Conservation (phyloP, 2,888 invertebrate species). For the Crossocerus cetratus region DNA sequence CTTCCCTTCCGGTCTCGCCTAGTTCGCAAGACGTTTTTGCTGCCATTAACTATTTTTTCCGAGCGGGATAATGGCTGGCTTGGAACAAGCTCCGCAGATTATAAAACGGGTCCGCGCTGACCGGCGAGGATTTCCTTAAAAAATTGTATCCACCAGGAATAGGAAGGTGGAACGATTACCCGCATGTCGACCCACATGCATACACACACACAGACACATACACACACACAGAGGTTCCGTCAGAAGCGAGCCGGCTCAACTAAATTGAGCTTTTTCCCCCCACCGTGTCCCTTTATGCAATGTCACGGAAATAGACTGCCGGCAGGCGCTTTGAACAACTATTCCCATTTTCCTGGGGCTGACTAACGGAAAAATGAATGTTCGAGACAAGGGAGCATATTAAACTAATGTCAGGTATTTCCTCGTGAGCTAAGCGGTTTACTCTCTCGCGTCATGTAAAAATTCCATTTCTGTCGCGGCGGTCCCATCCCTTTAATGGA, state of each 20-base stretch:
- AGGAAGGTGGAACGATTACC: constrained; percentile 48
- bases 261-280: constrained; percentile 49
- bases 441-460: background rate
- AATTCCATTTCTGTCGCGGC: background rate
- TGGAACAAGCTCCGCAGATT: constrained; percentile 38
- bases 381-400: constrained; percentile 25
- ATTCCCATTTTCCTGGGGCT: constrained; percentile 31
- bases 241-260: constrained; percentile 25
- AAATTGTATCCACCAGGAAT: constrained; percentile 41
- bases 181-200: constrained; percentile 35
- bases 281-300: constrained; percentile 24
- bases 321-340: constrained; percentile 39
- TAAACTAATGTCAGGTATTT: constrained; percentile 33
- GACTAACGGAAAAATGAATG: constrained; percentile 17
- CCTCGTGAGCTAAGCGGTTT: constrained; percentile 10
- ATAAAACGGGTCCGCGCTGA: constrained; percentile 27
- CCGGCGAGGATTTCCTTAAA: constrained; percentile 39
- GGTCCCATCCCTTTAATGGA: too few species aligned
- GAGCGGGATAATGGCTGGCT: constrained; percentile 28
- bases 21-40: constrained; percentile 34
- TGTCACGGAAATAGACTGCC: constrained; percentile 36
- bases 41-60: constrained; percentile 46
- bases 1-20: constrained; percentile 20
- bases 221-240: constrained; percentile 19
- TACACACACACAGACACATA: constrained; percentile 22